Evolutionary conservation across 2,888 invertebrate species (phyloP), one percentile per base, ranked within the genome.

Genomic region (Heliothis peltigera): DNA sequence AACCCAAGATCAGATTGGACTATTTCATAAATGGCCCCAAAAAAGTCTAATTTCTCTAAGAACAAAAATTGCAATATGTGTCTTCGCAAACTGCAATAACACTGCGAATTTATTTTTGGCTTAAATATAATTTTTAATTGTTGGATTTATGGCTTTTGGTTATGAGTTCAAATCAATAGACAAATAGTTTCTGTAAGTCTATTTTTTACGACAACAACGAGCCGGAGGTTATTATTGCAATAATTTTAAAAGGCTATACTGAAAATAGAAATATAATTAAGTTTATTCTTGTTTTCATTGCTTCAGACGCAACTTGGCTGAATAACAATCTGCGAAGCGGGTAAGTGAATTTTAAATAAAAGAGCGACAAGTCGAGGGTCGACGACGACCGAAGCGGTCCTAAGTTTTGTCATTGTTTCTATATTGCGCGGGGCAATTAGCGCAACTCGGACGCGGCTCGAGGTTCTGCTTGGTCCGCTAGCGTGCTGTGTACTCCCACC

Each of bases 321-420:
- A 89, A 91, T 91, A 92, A 91, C 93, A 94, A 94, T 93, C 91
- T 91, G 87, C 89, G 86, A 90, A 84, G 79, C 87, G 84, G 87
- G 91, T 93, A 93, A 94, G 91, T 93, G 91, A 93, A 92, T 94
- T 94, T 94, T 92, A 92, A 93, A 94, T 93, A 92, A 92, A 92
- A 94, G 85, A 90, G 90, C 88, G 89, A 89, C 87, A 90, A 88
- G 87, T 89, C 84, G 88, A 89, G 89, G 85, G 84, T 85, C 84
- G 86, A 80, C 82, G 86, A 84, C 84, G 87, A 82, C 84, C 87
- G 89, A 88, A 87, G 87, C 89, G 89, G 82, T 81, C 83, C 86
- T 84, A 93, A 94, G 90, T 93, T 94, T 92, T 93, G 92, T 92
- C 92, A 94, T 94, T 94, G 94, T 94, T 94, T 92, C 91, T 89